A percentile compares a stretch with the other conserved stretches of the same genome.
phyloP scores from a whole-genome alignment of 1,140 invertebrate species.

The Drosophila bifasciata region DNA sequence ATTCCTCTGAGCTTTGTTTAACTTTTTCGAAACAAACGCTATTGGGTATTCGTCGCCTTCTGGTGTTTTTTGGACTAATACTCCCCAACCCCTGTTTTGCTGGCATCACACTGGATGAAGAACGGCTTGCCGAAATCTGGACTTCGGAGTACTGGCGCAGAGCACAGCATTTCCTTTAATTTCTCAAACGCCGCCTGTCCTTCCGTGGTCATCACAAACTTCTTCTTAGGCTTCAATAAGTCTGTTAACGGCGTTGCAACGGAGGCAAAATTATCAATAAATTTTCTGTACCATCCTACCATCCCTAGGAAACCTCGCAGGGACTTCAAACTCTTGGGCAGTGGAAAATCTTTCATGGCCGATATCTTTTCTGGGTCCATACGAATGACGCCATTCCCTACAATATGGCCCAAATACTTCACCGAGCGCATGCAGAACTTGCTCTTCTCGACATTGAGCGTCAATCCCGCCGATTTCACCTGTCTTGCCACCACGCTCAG shows the following conservation, averaged over 20 bases:
- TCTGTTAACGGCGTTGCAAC: not conserved
- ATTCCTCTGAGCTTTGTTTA: not conserved
- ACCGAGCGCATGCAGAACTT: too few relatives aligned
- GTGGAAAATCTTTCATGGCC: slow-evolving; percentile 2
- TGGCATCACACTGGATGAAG: not conserved
- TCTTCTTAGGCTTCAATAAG: not conserved
- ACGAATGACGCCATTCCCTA: too few relatives aligned
- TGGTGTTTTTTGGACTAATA: too few relatives aligned
- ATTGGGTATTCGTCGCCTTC: slow-evolving; percentile 1
- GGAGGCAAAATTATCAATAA: not conserved
- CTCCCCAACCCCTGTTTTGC: too few relatives aligned
- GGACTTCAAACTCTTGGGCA: not conserved
- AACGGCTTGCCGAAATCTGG: not conserved
- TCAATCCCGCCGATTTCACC: too few relatives aligned
- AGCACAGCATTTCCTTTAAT: not conserved
- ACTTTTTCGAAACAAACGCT: not conserved
- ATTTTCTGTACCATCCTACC: not conserved
- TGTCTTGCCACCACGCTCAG: not conserved
- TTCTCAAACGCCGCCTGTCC: not conserved
- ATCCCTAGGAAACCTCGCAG: not conserved
- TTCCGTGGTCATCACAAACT: too few relatives aligned
- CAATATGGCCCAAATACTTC: too few relatives aligned
- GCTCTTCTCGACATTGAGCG: too few relatives aligned
- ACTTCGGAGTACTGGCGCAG: slow-evolving; percentile 1
- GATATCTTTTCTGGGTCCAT: too few relatives aligned